Evolutionary conservation across 2,113 vertebrate species (phyloP), one percentile per base, ranked within the genome.

Genomic region (Cyanocitta stelleri): DNA sequence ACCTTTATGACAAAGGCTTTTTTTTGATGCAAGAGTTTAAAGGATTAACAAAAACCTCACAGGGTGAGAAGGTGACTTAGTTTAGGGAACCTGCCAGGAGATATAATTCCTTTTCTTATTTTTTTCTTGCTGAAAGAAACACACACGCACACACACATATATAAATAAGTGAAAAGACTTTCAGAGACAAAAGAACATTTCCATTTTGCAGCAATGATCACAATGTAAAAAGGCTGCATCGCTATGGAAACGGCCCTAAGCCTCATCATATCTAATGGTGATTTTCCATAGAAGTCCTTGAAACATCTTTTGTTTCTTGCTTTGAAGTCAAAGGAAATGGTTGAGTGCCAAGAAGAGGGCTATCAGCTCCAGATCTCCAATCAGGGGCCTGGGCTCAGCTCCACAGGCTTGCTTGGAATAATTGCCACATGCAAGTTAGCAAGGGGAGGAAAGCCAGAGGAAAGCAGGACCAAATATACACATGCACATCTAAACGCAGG

Each of bases 201-300:
- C 89, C 96, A 96, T 96, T 97, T 98, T 97, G 75, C 85, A 94
- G 90, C 96, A 96, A 97, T 92, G 96, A 98, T 97, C 94, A 93
- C 93, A 92, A 95, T 85, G 81, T 95, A 97, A 97, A 97, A 97
- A 97, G 81, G 85, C 89, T 97, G 56, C 91, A 98, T 98, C 6
- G 4, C 97, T 93, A 98, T 98, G 97, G 98, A 97, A 98, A 98
- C 97, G 12, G 86, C 94, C 96, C 92, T 93, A 96, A 94, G 91
- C 91, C 90, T 96, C 87, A 95, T 98, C 85, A 90, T 93, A 93
- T 89, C 95, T 95, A 96, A 97, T 95, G 93, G 88, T 97, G 96
- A 96, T 97, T 97, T 97, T 97, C 94, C 94, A 95, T 97, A 97
- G 73, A 95, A 97, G 96, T 97, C 96, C 97, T 97, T 98, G 97